Base-by-base conservation (phyloP, 2,113 vertebrate genomes). In the Gallinago media region DNA sequence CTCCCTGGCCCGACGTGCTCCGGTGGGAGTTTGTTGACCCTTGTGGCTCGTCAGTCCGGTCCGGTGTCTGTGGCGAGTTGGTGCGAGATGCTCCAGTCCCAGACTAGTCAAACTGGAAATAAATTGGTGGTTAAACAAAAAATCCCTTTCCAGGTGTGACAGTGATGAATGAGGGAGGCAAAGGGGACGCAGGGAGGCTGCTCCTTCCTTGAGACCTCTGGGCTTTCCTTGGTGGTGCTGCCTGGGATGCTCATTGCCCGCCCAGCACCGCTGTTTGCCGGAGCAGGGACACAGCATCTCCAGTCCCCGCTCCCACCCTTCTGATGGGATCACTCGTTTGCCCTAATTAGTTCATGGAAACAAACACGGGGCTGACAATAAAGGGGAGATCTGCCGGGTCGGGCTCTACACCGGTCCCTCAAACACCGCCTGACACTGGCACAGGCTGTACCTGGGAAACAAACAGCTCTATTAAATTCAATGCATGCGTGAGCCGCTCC, bases 121-220 rank as follows among this genome's bases (percentile, higher is more conserved):
- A 96, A 98, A 98, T 89, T 96, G 96, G 92, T 97, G 97, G 97
- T 96, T 96, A 96, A 98, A 97, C 78, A 97, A 97, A 97, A 95
- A 95, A 58, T 42, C 90, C 95, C 88, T 92, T 92, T 97, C 87
- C 85, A 86, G 91, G 88, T 36, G 93, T 40, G 96, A 97, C 96
- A 91, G 95, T 96, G 97, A 96, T 94, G 97, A 67, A 95, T 85
- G 94, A 97, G 91, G 82, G 97, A 91, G 95, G 85, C 2, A 40
- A 83, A 93, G 80, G 84, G 94, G 85, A 89, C 10, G 73, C 31
- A n/a, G 94, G 87, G 86, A 63, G 81, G 92, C 65, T 84, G 66
- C 74, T 97, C 91, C 88, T 92, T 65, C 67, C 77, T 70, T 9
- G 90, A 89, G 70, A 31, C 2, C 18, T 26, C 70, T 42, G 10